Conservation (phyloP, 2,888 invertebrate genomes). For the Stictocephala bisonia region DNA sequence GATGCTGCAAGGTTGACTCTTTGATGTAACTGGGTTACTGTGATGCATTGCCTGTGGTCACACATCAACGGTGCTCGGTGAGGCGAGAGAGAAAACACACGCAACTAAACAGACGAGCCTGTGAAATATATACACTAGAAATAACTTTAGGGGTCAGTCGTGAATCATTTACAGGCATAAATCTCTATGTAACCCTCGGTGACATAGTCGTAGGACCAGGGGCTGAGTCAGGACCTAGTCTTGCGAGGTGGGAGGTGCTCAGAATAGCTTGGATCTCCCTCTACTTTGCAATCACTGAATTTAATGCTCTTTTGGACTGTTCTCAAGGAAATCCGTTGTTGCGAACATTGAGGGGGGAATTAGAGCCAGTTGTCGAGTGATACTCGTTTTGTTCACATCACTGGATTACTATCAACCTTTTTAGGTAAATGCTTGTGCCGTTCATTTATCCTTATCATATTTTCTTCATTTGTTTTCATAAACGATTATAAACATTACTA, state of each 20-base stretch:
- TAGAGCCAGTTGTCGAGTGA: conserved; percentile 18
- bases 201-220: too few relatives aligned
- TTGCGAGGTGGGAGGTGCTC: background rate
- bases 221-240: background rate
- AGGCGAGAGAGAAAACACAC: too few relatives aligned
- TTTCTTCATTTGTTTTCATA: too few relatives aligned
- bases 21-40: too few relatives aligned
- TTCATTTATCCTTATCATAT: too few relatives aligned
- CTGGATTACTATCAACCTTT: conserved; percentile 13
- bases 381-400: conserved; percentile 10
- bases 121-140: too few relatives aligned
- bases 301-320: conserved; percentile 48
- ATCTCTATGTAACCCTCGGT: conserved; percentile 16
- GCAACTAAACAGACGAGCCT: too few relatives aligned
- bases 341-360: conserved; percentile 29
- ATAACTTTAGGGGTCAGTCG: background rate
- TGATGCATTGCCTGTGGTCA: too few relatives aligned
- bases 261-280: conserved; percentile 29
- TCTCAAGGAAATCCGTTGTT: conserved; percentile 49
- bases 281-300: conserved; percentile 44
- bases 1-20: too few relatives aligned
- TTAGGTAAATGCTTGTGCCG: too few relatives aligned
- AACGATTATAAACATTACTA: background rate
- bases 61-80: too few relatives aligned
- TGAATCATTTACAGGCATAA: conserved; percentile 16